phyloP scores from a whole-genome alignment of 2,113 vertebrate species.

The Strigops habroptila region DNA sequence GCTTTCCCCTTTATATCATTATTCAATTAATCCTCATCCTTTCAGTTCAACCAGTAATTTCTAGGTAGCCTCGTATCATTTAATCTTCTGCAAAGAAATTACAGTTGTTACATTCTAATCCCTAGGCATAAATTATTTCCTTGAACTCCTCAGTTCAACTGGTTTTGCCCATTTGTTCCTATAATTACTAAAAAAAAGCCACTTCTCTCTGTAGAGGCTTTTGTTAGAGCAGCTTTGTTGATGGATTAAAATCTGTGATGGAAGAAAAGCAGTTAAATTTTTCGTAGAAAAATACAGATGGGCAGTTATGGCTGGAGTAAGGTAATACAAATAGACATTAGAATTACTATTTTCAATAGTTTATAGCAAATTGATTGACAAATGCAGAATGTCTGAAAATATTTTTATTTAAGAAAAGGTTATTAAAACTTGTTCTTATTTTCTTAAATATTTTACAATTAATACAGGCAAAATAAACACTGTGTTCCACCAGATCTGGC shows the following conservation, averaged over 20 bases:
- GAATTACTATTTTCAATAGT: not conserved
- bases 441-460: not conserved
- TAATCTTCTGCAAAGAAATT: not conserved
- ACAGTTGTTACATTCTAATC: not conserved
- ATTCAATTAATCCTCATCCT: not conserved
- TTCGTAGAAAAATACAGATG: not conserved
- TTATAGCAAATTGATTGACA: not conserved
- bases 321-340: not conserved
- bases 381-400: not conserved
- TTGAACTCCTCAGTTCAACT: not conserved
- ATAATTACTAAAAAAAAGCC: not conserved
- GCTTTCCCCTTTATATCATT: not conserved
- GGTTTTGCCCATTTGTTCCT: not conserved
- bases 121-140: not conserved
- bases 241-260: not conserved
- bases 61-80: not conserved
- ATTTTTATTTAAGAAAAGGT: not conserved
- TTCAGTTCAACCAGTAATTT: not conserved
- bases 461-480: not conserved
- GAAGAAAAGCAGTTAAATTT: not conserved
- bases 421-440: not conserved
- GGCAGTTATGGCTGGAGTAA: not conserved
- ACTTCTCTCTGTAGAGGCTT: not conserved
- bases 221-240: not conserved
- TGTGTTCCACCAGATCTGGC: not conserved